Percentiles rank a stretch among this genome's conserved stretches.
These are phyloP conservation scores for Melipona beecheii DNA, from an alignment of 2,888 invertebrate genomes.

Conservation along the genomic window DNA sequence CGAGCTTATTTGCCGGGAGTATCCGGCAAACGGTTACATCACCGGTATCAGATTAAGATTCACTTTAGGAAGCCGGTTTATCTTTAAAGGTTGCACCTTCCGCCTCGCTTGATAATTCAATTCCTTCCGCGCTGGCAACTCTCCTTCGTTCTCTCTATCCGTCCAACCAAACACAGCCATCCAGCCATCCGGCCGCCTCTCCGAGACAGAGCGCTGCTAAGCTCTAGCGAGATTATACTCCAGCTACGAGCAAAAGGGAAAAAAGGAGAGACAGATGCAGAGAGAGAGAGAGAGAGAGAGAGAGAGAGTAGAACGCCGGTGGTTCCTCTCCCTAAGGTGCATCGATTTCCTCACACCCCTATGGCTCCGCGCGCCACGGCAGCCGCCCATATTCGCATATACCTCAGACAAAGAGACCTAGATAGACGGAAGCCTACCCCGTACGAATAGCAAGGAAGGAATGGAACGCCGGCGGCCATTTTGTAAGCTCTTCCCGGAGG, in stretches of 20 bases:
- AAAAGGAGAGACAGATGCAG: neutral
- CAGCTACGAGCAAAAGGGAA: constrained; percentile 33
- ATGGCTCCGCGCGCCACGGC: constrained; percentile 52
- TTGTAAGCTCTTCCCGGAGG: constrained; percentile 84
- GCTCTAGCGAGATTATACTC: constrained; percentile 66
- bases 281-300: neutral
- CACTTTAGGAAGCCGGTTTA: constrained; percentile 74
- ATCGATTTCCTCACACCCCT: constrained; percentile 81
- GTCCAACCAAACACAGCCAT: constrained; percentile 41
- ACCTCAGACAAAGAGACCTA: constrained; percentile 80
- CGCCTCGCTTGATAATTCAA: constrained; percentile 83
- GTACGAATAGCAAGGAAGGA: constrained; percentile 79
- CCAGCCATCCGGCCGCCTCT: constrained; percentile 47
- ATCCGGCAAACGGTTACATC: constrained; percentile 67
- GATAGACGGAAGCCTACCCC: constrained; percentile 78
- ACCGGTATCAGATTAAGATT: constrained; percentile 74
- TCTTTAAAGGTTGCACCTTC: constrained; percentile 81
- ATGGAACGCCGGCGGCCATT: constrained; percentile 84
- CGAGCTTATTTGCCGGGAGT: constrained; percentile 52
- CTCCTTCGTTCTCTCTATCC: constrained; percentile 66
- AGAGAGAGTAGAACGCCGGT: constrained; percentile 56
- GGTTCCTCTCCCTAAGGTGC: constrained; percentile 80
- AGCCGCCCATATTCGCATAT: constrained; percentile 74
- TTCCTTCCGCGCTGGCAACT: constrained; percentile 80
- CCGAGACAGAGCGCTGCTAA: constrained; percentile 59